phyloP scores from a whole-genome alignment of 2,888 invertebrate genomes.

The Folsomia candida region DNA sequence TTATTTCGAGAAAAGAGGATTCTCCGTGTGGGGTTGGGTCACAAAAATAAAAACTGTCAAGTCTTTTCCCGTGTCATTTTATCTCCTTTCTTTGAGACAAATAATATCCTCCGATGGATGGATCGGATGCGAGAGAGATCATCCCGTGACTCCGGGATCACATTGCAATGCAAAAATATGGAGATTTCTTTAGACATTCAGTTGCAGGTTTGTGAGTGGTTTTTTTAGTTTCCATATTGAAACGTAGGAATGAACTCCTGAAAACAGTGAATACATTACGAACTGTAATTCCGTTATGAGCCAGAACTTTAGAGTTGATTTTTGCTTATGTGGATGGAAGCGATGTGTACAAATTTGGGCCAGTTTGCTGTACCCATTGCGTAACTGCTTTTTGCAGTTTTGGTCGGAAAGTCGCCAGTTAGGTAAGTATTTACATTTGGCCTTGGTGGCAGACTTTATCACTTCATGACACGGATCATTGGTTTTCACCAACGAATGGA shows the following conservation, averaged over 20 bases:
- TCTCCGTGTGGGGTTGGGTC: not conserved
- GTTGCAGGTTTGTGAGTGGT: not conserved
- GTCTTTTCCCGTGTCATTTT: not conserved
- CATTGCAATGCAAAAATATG: not conserved
- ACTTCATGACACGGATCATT: not conserved
- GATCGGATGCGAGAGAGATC: not conserved
- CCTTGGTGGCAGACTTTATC: not conserved
- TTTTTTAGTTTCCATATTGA: not conserved
- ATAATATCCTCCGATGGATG: not conserved
- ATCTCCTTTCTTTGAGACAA: constrained; percentile 1
- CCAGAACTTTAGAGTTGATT: too few species aligned
- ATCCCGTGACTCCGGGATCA: not conserved
- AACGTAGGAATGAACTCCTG: not conserved
- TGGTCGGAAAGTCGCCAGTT: too few species aligned
- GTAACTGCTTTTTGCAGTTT: not conserved
- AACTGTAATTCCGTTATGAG: not conserved
- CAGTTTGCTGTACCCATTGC: not conserved
- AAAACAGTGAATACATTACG: not conserved
- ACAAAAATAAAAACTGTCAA: constrained; percentile 2
- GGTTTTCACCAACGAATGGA: not conserved
- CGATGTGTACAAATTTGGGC: too few species aligned
- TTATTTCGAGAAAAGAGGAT: not conserved
- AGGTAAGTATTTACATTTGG: too few species aligned
- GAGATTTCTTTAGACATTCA: not conserved
- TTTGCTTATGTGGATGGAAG: too few species aligned